phyloP scores from a whole-genome alignment of 2,797 vertebrate species.

The Ceyx erithaca region DNA sequence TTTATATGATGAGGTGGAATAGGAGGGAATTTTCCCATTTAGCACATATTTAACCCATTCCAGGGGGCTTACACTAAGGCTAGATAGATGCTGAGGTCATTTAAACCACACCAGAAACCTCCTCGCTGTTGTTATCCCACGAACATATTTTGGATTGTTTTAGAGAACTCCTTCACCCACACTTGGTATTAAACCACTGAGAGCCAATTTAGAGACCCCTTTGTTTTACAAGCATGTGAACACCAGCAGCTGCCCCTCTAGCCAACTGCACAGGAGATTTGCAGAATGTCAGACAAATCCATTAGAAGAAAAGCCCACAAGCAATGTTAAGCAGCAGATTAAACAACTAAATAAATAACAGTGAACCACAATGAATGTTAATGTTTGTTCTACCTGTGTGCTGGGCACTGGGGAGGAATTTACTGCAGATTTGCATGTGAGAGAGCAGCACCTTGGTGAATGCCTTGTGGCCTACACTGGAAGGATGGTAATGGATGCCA shows the following conservation, averaged over 20 bases:
- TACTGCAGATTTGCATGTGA: neutral
- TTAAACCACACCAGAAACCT: neutral
- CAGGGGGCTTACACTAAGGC: neutral
- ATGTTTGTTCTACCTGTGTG: neutral
- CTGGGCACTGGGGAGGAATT: neutral
- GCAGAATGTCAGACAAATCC: conserved; percentile 40
- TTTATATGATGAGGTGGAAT: neutral
- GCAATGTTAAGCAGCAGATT: conserved; percentile 25
- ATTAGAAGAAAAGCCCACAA: conserved; percentile 41
- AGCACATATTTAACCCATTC: neutral
- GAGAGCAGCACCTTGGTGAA: neutral
- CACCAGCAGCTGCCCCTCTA: neutral
- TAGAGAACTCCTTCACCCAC: neutral
- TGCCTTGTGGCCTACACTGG: neutral
- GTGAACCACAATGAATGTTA: neutral
- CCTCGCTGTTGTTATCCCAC: neutral
- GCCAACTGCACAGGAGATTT: neutral
- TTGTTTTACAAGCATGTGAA: neutral
- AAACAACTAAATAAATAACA: conserved; percentile 41
- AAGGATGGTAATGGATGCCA: neutral
- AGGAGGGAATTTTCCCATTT: neutral
- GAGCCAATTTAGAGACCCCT: neutral
- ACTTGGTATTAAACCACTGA: neutral
- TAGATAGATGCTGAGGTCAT: neutral
- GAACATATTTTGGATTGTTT: neutral